phyloP scores from a whole-genome alignment of 2,113 vertebrate genomes.

The Equus przewalskii region DNA sequence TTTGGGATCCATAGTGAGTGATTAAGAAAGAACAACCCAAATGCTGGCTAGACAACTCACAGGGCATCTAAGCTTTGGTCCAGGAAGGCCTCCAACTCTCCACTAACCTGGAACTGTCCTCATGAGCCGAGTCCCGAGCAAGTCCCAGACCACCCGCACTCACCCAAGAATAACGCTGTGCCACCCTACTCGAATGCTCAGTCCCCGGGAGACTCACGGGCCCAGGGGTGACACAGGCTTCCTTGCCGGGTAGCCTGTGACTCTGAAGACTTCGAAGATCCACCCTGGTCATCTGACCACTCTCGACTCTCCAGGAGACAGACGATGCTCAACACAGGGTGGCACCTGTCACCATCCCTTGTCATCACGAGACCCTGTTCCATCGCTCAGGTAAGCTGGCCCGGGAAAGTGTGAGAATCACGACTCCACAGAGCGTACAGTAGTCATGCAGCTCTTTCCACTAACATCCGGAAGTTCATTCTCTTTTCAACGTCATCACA shows the following conservation, averaged over 20 bases:
- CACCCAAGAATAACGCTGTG: not conserved
- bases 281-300: not conserved
- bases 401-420: no score
- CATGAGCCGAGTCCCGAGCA: not conserved
- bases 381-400: not conserved
- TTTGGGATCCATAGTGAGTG: not conserved
- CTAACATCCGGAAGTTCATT: not conserved
- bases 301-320: not conserved
- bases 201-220: not conserved
- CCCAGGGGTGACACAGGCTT: not conserved
- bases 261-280: not conserved
- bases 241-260: not conserved
- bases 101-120: not conserved
- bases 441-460: not conserved
- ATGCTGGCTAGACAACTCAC: not conserved
- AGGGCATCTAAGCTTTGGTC: not conserved
- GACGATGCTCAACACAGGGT: not conserved
- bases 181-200: accelerated
- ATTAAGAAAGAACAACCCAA: not conserved
- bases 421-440: accelerated
- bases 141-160: no score
- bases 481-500: not conserved
- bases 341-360: not conserved
- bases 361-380: not conserved
- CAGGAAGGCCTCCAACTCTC: not conserved